Evolutionary conservation across 2,888 invertebrate genomes (phyloP), one percentile per base, ranked within the genome.

Genomic region (Neoitamus cyanurus): DNA sequence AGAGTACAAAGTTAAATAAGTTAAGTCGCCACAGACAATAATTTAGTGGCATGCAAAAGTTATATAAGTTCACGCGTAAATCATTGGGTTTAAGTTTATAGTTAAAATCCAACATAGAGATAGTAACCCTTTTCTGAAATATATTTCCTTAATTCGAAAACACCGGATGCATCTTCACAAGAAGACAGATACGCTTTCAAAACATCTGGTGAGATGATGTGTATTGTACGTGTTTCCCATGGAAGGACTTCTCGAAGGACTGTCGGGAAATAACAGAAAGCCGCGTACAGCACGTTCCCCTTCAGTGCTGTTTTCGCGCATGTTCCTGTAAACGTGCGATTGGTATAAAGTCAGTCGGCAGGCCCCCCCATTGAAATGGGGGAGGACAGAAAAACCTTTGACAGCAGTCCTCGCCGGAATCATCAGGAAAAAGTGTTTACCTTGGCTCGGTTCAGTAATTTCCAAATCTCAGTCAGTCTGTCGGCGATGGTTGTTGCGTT

Each of bases 401-500:
- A 82, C 68, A 82, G 82, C 6, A 69, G 82, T 69, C 25, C 58
- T 58, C 58, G 58, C 58, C 58, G 58, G 34, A 80, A 82, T 37
- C 82, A 25, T 69, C 69, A 82, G 69, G 82, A 82, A 82, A 82
- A 82, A 82, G 69, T 82, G 82, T 82, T 82, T 82, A 82, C 82
- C 82, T 82, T 82, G 82, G 82, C 82, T 82, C 69, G 82, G 69
- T 69, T 82, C 82, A 82, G 82, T 82, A 69, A 82, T 82, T 82
- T 28, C 37, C 68, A 69, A 72, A 83, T 83, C 70, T 70, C 83
- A 83, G 82, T 89, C 87, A 90, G 89, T 90, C 88, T 87, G 86
- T 87, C 88, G 88, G 87, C 87, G 86, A 87, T 87, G 86, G 86
- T 89, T 88, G 89, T 88, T 86, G 87, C 88, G 88, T 87, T 87